A percentile compares a stretch with the other conserved stretches of the same genome.
phyloP scores from a whole-genome alignment of 2,113 vertebrate genomes.

The Bubo scandiacus region DNA sequence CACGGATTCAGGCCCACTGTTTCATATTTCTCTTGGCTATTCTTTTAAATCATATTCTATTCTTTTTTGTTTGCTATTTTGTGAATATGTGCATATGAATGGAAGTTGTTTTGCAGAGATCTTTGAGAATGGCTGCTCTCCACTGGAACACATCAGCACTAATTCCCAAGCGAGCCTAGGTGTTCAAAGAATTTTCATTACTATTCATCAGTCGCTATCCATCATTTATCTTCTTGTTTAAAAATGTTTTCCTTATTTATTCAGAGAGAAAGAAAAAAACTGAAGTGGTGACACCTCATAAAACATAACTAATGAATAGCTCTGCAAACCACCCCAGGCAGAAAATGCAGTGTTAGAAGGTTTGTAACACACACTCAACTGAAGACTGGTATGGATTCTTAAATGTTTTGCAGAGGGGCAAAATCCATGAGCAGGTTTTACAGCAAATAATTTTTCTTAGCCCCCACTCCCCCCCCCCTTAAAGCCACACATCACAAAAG shows the following conservation, averaged over 20 bases:
- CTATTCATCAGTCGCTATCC: neutral
- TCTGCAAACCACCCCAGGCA: neutral
- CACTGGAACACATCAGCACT: no score
- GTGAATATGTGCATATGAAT: rapidly evolving
- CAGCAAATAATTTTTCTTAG: neutral
- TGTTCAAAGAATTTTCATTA: neutral
- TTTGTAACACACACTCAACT: neutral
- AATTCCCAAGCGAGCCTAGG: neutral
- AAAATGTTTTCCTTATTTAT: neutral
- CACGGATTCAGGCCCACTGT: no score
- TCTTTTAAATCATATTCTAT: neutral
- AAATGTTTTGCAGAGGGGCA: neutral
- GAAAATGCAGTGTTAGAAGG: neutral
- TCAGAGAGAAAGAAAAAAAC: neutral
- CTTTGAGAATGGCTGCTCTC: neutral
- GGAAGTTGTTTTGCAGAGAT: neutral
- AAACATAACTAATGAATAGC: neutral
- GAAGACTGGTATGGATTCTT: neutral
- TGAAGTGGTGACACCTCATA: neutral
- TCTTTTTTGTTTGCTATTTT: neutral
- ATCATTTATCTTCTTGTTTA: neutral
- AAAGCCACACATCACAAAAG: neutral
- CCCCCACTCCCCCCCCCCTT: no score
- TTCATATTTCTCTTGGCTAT: neutral
- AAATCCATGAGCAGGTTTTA: neutral